Percentiles rank a stretch among this genome's conserved stretches.
Conservation (phyloP, 2,113 vertebrate species). For the Myotis davidii region DNA sequence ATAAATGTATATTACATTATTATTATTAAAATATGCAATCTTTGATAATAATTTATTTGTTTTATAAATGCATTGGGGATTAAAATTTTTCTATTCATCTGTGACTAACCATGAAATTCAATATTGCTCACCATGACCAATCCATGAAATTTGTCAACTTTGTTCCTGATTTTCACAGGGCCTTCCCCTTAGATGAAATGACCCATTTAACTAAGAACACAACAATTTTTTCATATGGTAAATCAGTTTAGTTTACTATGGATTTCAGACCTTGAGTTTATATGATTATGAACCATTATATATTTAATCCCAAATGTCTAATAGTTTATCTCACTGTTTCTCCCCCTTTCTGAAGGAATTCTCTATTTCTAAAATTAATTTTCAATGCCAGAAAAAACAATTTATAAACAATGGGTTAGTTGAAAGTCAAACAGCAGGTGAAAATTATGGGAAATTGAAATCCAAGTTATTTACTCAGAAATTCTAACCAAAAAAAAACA, state of each 20-base stretch:
- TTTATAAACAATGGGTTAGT: background rate
- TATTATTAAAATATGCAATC: conserved; percentile 56
- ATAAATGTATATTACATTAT: conserved; percentile 54
- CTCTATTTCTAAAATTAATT: conserved; percentile 46
- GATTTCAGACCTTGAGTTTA: conserved; percentile 65
- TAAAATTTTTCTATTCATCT: conserved; percentile 67
- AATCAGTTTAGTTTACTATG: conserved; percentile 72
- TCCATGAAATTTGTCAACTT: conserved; percentile 74
- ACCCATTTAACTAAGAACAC: conserved; percentile 38
- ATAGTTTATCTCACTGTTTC: conserved; percentile 37
- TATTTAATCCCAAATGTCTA: conserved; percentile 61
- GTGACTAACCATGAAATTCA: conserved; percentile 72
- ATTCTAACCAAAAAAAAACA: background rate
- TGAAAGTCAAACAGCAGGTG: conserved; percentile 48
- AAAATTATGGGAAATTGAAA: conserved; percentile 66
- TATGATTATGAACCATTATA: conserved; percentile 59
- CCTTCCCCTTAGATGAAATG: conserved; percentile 70
- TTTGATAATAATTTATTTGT: conserved; percentile 75
- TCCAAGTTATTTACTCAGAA: conserved; percentile 50
- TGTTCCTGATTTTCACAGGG: conserved; percentile 77
- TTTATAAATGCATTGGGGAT: conserved; percentile 64
- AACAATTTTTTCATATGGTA: conserved; percentile 69
- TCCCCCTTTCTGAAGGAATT: conserved; percentile 46
- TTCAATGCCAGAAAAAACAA: conserved; percentile 43
- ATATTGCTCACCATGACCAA: conserved; percentile 73